Base-by-base conservation (phyloP, 2,888 invertebrate genomes). In the Pediacus dermestoides region DNA sequence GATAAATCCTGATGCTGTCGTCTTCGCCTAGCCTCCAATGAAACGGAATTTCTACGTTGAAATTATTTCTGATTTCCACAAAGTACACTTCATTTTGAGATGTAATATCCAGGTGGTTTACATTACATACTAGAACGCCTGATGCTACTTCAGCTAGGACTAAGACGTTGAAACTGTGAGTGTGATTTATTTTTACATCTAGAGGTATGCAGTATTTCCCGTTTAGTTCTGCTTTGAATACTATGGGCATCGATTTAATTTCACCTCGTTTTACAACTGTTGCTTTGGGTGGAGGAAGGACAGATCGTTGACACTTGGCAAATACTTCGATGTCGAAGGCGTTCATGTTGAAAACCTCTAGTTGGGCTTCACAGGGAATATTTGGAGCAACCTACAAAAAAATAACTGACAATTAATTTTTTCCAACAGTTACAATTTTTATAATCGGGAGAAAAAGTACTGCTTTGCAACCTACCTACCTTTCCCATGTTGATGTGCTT, bases 11-110 rank as follows among this genome's bases (percentile, higher is more conserved):
- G n/a, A n/a, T n/a, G n/a, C n/a, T n/a, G n/a, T n/a, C n/a, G n/a
- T n/a, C n/a, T n/a, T n/a, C n/a, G n/a, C n/a, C n/a, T n/a, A n/a
- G 65, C 16, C 74, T 63, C 55, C 79, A 74, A 31, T 70, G 58
- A 62, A 74, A 77, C 2, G 65, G 52, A 1, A 74, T 73, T 27
- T 71, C 64, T 55, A 75, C 74, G 42, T 76, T 28, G 13, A 28
- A 28, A 28, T 9, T 14, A 14, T 79, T 79, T 51, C 69, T 71
- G 18, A 79, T 53, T 52, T 70, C 70, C 0, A 76, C 68, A 52
- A 66, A 74, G 49, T 73, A 37, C 1, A 42, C 71, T 15, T 74
- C 71, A 13, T 39, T 48, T 0, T 57, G 59, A 1, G 52, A 42
- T 11, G 56, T 48, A 11, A 72, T 60, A 1, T 48, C 35, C 2